Evolutionary conservation across 2,113 vertebrate genomes (phyloP), one percentile per base, ranked within the genome.

Genomic region (Microtus ochrogaster): DNA sequence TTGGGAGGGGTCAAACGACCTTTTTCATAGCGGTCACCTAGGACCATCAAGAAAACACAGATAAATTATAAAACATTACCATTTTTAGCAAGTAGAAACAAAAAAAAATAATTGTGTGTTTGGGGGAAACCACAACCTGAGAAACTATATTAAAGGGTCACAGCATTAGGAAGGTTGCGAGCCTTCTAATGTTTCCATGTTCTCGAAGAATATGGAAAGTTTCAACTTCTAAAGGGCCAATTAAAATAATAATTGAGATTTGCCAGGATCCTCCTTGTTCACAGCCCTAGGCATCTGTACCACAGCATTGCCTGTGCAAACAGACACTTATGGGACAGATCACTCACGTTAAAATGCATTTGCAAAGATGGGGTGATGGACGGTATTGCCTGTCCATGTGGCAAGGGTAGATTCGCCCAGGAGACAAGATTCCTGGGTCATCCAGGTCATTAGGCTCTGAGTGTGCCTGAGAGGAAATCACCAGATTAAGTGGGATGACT

Each of bases 281-380:
- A 33, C 65, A 2, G 90, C 93, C 89, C 66, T 93, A 96, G 92
- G 94, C 91, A 63, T 85, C 92, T 93, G 86, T 82, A 92, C 96
- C 93, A 94, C 96, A 96, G 85, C 77, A 90, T 91, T 97, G 96
- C 84, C 81, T 97, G 65, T 85, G 76, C 92, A 90, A 83, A 85
- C 49, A 21, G 58, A 82, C 81, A 70, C 70, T 16, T 36, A 1
- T 36, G 70, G 96, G 79, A 96, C 63, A 87, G 0, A 79, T 2
- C 79, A 88, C 94, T 87, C 17, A 33, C 83, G 93, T 93, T 10
- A 90, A 36, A 97, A 77, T 91, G 95, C 97, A 87, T 72, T 82
- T 99, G 98, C 99, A 98, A 97, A 99, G 98, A 97, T 21, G 17
- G 58, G 33, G 82, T 0, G 28, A 65, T 85, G 5, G 63, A 44